Evolutionary conservation across 2,113 vertebrate species (phyloP).

Genomic region (Scopus umbretta): DNA sequence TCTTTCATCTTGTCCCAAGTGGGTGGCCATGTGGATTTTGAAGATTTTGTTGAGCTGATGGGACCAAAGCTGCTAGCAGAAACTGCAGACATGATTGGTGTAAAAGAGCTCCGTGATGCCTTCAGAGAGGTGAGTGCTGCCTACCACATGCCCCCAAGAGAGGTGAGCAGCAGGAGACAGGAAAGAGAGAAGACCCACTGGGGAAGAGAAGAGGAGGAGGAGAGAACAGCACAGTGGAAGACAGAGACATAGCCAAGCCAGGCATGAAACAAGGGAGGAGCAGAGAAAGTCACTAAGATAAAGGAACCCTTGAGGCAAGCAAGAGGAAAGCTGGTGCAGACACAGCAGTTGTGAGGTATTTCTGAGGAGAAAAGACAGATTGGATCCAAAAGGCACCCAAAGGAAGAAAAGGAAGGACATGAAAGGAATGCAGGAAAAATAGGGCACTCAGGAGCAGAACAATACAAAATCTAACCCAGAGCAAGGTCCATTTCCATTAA

Average conservation of each 20-base stretch:
- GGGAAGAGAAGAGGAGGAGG: neutral
- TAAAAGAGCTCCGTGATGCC: conserved; percentile 94
- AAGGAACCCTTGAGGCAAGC: neutral
- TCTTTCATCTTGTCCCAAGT: conserved; percentile 73
- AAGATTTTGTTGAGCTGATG: conserved; percentile 99
- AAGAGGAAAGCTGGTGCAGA: neutral
- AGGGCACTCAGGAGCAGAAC: neutral
- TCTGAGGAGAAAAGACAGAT: neutral
- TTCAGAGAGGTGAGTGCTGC: conserved; percentile 89
- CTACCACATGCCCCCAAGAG: fast-evolving
- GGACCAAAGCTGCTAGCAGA: conserved; percentile 97
- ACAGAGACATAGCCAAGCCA: neutral
- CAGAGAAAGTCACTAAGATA: neutral
- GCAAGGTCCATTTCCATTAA: neutral
- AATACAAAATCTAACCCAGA: neutral
- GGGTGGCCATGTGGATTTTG: conserved; percentile 98
- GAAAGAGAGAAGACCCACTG: neutral
- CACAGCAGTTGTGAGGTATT: neutral
- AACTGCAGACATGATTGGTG: conserved; percentile 98
- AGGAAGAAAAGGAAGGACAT: neutral
- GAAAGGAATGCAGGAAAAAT: neutral
- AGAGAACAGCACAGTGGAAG: neutral
- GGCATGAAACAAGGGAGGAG: neutral
- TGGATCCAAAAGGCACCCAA: neutral
- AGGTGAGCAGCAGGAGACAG: neutral